Evolutionary conservation across 2,113 vertebrate genomes (phyloP), one percentile per base, ranked within the genome.

Genomic region (Hydrochoerus hydrochaeris): DNA sequence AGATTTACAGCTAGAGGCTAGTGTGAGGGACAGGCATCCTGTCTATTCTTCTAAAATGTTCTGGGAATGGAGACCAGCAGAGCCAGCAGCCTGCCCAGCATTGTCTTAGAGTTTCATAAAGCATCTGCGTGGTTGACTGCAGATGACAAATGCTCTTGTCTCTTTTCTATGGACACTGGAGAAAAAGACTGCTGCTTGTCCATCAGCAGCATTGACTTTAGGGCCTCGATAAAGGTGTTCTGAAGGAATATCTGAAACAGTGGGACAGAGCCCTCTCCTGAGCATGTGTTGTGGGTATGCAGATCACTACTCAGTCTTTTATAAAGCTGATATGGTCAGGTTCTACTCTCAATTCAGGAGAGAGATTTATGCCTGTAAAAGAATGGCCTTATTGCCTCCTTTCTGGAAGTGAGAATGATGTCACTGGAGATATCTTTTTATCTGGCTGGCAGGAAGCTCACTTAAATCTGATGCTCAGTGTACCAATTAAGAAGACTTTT

Each of bases 271-370:
- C 52, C 8, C 6, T 10, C 52, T 52, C 28, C 32, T 69, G 58
- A 17, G 14, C 1, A 0, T 24, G 8, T 28, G 69, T 44, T 9
- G 3, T 52, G 30, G 63, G 30, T 20, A 6, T 32, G 5, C 13
- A 41, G 32, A 75, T 86, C 14, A 54, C 26, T 13, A 69, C 12
- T 20, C 17, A 35, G 12, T 44, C 90, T 83, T 54, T 73, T 24
- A 32, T 24, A 89, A 78, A 95, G 32, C 90, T 22, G 9, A 32
- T 0, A 8, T 1, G 4, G n/a, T 80, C 17, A 20, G 46, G 46
- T 71, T 89, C 84, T 86, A 32, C 35, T 69, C 54, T n/a, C 11
- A 58, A 28, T 77, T 58, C 77, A 52, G 82, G 32, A 16, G 49
- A 96, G 69, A 30, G 89, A 67, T 69, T 73, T n/a, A 32, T 19